Evolutionary conservation across 1,140 invertebrate species (phyloP), one percentile per base, ranked within the genome.

Genomic region (Aethina tumida): DNA sequence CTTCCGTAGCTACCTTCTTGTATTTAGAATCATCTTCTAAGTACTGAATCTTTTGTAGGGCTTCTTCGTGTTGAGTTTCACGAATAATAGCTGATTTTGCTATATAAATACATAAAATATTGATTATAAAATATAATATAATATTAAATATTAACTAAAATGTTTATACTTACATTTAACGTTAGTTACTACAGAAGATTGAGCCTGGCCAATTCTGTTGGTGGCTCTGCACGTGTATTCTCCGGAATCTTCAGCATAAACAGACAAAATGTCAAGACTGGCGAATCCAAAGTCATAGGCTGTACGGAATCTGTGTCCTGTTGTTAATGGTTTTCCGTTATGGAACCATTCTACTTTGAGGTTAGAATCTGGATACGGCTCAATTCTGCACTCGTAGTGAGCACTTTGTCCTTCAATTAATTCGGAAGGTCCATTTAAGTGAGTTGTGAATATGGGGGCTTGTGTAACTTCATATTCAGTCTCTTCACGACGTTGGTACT

Each of bases 231-330:
- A 94, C 5, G 84, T 86, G 56, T 95, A 96, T 58, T 88, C 84
- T 20, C 92, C 93, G 43, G 83, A 84, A 64, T 97, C 92, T 69
- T 95, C 91, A 12, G 83, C 85, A 61, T 94, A 94, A 2, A 93
- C 90, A 25, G 83, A 84, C 12, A 94, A 68, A 18, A 98, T 84
- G 60, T 97, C 92, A 25, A 98, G 66, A 43, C 91, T 82, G 25
- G 92, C 88, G 64, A 94, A 95, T 19, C 93, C 93, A 67, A 97
- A 97, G 60, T 97, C 92, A 56, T 87, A 90, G 5, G 84, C 79
- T 33, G 88, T 92, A 49, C 88, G 79, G 67, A 91, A 95, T 45
- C 91, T 76, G 60, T 92, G 86, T 30, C 91, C 89, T 39, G 84
- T 88, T 54, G 80, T 81, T n/a, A 97, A 62, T 22, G 89, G 86